phyloP scores from a whole-genome alignment of 1,140 invertebrate species.

The Panonychus citri region DNA sequence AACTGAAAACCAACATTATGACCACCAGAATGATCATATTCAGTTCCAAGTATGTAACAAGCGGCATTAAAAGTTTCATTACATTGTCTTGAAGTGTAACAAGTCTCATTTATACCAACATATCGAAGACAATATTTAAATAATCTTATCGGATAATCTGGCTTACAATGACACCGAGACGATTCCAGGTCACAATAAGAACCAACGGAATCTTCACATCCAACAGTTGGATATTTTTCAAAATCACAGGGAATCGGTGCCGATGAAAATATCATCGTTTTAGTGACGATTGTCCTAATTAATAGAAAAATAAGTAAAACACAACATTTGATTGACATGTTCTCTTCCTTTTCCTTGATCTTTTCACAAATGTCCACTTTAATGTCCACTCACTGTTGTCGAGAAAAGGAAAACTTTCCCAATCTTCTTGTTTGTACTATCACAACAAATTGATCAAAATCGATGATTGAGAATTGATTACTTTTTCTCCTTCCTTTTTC shows the following conservation, averaged over 20 bases:
- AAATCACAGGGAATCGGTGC: not conserved
- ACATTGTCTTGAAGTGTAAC: constrained; percentile 3
- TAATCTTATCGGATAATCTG: not conserved
- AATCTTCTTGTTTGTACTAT: no score
- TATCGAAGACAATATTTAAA: not conserved
- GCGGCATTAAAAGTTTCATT: not conserved
- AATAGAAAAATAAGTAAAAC: no score
- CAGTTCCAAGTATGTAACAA: constrained; percentile 2
- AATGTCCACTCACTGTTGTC: no score
- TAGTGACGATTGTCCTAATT: not conserved
- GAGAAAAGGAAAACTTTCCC: no score
- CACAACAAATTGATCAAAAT: no score
- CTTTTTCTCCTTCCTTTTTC: no score
- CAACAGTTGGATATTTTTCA: not conserved
- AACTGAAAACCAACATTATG: constrained; percentile 1
- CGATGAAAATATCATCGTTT: not conserved
- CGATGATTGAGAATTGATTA: no score
- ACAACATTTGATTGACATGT: no score
- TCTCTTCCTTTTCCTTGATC: no score
- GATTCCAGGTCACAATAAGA: not conserved
- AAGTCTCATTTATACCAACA: not conserved
- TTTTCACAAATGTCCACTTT: no score
- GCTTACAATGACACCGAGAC: not conserved
- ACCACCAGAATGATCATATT: constrained; percentile 3
- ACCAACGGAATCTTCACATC: constrained; percentile 2